A percentile compares a stretch with the other conserved stretches of the same genome.
These are phyloP conservation scores for Pseudomugil tenellus DNA, from an alignment of 2,797 vertebrate genomes.

Conservation along the genomic window DNA sequence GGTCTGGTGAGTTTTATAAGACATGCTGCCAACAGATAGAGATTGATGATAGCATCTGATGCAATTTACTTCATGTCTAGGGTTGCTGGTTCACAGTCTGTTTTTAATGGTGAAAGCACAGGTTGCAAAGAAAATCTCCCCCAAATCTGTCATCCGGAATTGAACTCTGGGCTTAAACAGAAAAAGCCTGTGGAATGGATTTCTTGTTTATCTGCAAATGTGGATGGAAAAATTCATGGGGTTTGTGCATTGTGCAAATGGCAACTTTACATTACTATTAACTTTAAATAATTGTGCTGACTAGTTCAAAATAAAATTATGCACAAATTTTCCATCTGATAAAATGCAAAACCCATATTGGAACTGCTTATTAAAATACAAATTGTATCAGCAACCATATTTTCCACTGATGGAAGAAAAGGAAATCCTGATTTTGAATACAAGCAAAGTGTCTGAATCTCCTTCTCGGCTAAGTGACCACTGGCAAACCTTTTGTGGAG, in stretches of 20 bases:
- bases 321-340: conserved; percentile 7
- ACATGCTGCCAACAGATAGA: conserved; percentile 71
- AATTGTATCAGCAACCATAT: conserved; percentile 5
- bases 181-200: conserved; percentile 54
- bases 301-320: conserved; percentile 16
- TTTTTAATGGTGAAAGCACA: conserved; percentile 60
- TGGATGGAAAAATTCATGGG: conserved; percentile 51
- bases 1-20: conserved; percentile 59
- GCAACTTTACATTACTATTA: conserved; percentile 12
- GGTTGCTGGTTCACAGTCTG: conserved; percentile 69
- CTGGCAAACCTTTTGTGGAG: conserved; percentile 51
- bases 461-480: conserved; percentile 30
- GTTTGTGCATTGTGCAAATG: conserved; percentile 28
- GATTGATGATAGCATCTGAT: conserved; percentile 79
- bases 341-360: conserved; percentile 6
- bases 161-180: conserved; percentile 48
- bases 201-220: conserved; percentile 70
- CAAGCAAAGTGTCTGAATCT: conserved; percentile 24
- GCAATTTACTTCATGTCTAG: conserved; percentile 76
- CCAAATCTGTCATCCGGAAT: conserved; percentile 64
- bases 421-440: conserved; percentile 23
- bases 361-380: background rate
- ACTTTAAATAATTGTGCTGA: conserved; percentile 14
- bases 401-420: conserved; percentile 7
- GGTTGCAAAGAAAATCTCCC: conserved; percentile 68